These are phyloP conservation scores for Lytechinus variegatus DNA, from an alignment of 35 echinoderm and acorn worm genomes.

Conservation along the genomic window DNA sequence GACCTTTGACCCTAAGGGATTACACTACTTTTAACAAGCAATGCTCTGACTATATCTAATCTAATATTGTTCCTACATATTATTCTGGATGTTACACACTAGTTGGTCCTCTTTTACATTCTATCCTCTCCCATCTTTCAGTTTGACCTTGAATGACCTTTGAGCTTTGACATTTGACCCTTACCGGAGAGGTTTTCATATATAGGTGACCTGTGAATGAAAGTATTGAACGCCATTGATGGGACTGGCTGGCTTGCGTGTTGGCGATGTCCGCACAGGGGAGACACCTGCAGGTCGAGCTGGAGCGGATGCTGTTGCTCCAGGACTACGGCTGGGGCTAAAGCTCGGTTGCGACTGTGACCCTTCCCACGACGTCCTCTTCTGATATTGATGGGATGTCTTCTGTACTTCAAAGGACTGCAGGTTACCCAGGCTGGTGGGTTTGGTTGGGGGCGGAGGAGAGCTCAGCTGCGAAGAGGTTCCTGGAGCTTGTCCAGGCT, in stretches of 20 bases:
- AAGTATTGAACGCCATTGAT: constrained; percentile 71
- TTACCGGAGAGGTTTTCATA: background rate
- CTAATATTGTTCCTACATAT: background rate
- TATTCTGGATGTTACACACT: background rate
- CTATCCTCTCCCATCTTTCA: too few relatives aligned
- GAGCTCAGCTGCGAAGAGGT: constrained; percentile 36
- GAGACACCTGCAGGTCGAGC: background rate
- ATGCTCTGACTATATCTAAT: background rate
- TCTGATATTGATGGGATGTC: background rate
- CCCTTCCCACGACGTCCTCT: constrained; percentile 28
- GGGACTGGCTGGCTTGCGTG: constrained; percentile 53
- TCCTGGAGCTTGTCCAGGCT: background rate
- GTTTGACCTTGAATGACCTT: background rate
- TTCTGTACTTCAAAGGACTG: constrained; percentile 39
- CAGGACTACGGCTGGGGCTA: constrained; percentile 35
- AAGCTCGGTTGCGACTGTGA: background rate
- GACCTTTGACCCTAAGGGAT: background rate
- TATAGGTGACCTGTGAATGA: constrained; percentile 60
- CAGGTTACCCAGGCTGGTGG: constrained; percentile 53
- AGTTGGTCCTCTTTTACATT: background rate
- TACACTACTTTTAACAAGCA: background rate
- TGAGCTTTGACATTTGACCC: background rate
- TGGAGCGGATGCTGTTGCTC: background rate
- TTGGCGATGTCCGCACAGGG: background rate
- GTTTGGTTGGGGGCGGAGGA: constrained; percentile 57